These are phyloP conservation scores for Erebia ligea DNA, from an alignment of 2,888 invertebrate species.

Conservation along the genomic window DNA sequence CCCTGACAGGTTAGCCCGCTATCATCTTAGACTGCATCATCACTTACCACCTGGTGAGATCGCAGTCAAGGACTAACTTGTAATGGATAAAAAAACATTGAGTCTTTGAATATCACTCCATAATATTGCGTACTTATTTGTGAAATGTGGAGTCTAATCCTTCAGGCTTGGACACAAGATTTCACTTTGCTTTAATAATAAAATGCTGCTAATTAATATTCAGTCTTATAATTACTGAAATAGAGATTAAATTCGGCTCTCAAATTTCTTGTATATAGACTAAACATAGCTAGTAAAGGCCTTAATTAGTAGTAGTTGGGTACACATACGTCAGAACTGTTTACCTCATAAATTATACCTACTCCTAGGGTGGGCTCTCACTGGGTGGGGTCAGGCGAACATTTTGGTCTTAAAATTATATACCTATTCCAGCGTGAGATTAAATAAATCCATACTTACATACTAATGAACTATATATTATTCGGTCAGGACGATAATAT, in stretches of 20 bases:
- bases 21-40: no score
- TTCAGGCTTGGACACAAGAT: conserved; percentile 17
- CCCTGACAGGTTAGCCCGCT: no score
- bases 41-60: no score
- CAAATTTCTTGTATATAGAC: conserved; percentile 4
- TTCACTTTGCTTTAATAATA: conserved; percentile 21
- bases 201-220: conserved; percentile 2
- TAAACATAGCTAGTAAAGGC: conserved; percentile 31
- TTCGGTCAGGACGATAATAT: no score
- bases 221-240: not conserved
- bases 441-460: no score
- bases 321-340: conserved; percentile 36
- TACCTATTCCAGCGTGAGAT: no score
- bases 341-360: conserved; percentile 36
- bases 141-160: conserved; percentile 13
- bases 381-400: not conserved
- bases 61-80: no score
- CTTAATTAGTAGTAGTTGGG: conserved; percentile 37
- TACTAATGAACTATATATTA: no score
- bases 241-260: conserved; percentile 6
- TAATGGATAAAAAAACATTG: no score
- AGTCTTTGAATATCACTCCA: not conserved
- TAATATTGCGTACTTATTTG: not conserved
- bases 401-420: no score
- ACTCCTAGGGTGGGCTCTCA: conserved; percentile 17